Percentiles rank a stretch among this genome's conserved stretches.
These are phyloP conservation scores for Aricia artaxerxes DNA, from an alignment of 2,888 invertebrate species.

Conservation along the genomic window DNA sequence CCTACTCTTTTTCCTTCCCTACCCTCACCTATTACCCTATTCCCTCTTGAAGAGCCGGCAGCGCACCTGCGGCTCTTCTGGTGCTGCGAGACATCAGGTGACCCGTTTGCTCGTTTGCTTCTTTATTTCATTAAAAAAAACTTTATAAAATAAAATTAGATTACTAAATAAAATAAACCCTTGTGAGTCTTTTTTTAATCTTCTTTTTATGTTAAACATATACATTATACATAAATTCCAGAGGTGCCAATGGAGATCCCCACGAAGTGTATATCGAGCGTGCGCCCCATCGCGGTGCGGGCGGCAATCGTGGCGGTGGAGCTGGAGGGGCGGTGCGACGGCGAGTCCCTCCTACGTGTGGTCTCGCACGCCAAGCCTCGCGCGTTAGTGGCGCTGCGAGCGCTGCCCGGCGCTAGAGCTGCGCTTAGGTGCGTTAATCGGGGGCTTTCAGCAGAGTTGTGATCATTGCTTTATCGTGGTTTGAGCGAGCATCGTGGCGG, in stretches of 20 bases:
- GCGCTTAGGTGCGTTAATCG: constrained; percentile 50
- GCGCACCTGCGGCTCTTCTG: too few species aligned
- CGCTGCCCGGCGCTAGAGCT: constrained; percentile 48
- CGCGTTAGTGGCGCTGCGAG: constrained; percentile 83
- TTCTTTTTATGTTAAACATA: neutral
- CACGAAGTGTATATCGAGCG: constrained; percentile 91
- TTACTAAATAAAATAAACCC: too few species aligned
- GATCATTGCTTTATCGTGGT: constrained; percentile 68
- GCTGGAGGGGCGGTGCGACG: constrained; percentile 96
- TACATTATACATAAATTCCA: constrained; percentile 42
- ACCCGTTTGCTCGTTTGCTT: too few species aligned
- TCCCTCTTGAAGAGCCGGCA: too few species aligned
- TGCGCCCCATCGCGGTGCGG: constrained; percentile 87
- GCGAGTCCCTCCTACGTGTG: constrained; percentile 90
- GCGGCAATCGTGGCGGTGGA: constrained; percentile 97
- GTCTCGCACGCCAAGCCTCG: constrained; percentile 90
- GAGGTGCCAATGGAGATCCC: constrained; percentile 86
- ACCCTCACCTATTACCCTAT: too few species aligned
- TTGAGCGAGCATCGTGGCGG: constrained; percentile 95
- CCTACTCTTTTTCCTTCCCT: too few species aligned
- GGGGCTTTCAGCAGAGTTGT: too few species aligned
- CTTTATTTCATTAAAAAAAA: too few species aligned
- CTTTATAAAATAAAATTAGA: too few species aligned
- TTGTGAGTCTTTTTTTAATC: too few species aligned
- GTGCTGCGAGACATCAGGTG: too few species aligned